Conservation (phyloP, 2,888 invertebrate genomes). For the Byasa hedistus region DNA sequence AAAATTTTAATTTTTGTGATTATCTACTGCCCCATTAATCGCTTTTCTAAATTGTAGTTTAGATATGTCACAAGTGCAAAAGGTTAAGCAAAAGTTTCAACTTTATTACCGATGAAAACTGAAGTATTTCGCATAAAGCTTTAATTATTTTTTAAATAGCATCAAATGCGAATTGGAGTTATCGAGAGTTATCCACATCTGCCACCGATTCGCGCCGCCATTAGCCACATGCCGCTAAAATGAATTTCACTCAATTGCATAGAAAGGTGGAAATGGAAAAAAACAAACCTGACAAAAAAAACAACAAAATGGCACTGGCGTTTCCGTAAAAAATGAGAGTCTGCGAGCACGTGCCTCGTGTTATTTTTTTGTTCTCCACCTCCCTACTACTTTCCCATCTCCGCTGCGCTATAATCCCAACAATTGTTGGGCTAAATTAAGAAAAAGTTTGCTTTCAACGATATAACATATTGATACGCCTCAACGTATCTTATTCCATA, state of each 20-base stretch:
- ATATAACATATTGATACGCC: conserved; percentile 46
- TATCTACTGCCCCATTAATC: too few relatives aligned
- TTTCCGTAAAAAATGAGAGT: conserved; percentile 72
- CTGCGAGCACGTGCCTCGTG: conserved; percentile 63
- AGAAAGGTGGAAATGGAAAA: conserved; percentile 47
- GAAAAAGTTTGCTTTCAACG: conserved; percentile 53
- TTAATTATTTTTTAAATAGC: conserved; percentile 10
- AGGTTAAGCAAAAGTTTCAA: too few relatives aligned
- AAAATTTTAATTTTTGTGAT: too few relatives aligned
- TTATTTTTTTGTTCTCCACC: conserved; percentile 47
- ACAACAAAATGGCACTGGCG: conserved; percentile 49
- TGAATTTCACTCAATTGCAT: conserved; percentile 64
- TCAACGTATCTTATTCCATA: too few relatives aligned
- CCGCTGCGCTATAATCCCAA: conserved; percentile 55
- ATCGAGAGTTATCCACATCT: conserved; percentile 34
- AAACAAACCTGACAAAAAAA: conserved; percentile 43
- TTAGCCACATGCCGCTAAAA: conserved; percentile 62
- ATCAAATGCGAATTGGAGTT: not conserved
- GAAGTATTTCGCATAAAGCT: not conserved
- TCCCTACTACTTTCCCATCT: conserved; percentile 45
- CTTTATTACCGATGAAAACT: not conserved
- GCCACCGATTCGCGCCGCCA: conserved; percentile 47
- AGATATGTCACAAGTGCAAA: too few relatives aligned
- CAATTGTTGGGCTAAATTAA: conserved; percentile 74
- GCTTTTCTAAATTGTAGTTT: too few relatives aligned